Evolutionary conservation across 2,888 invertebrate genomes (phyloP).

Genomic region (Chrysodeixis includens): DNA sequence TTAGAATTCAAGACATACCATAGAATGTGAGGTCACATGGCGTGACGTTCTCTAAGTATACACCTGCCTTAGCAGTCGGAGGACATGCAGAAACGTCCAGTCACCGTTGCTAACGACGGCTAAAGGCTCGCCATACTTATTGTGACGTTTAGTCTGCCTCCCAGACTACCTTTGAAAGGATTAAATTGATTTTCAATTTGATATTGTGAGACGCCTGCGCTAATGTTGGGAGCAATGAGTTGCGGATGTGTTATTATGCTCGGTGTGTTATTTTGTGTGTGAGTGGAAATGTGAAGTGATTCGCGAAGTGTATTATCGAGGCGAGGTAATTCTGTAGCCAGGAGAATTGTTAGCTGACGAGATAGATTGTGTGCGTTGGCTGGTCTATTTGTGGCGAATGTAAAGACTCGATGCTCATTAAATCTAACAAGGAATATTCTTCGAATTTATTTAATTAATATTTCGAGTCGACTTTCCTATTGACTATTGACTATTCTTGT

Average conservation of each 20-base stretch:
- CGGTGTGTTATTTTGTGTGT: constrained; percentile 53
- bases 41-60: constrained; percentile 47
- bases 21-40: constrained; percentile 54
- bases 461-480: too few species aligned
- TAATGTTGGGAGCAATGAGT: constrained; percentile 62
- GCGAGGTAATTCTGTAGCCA: constrained; percentile 42
- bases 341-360: constrained; percentile 4
- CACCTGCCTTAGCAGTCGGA: constrained; percentile 39
- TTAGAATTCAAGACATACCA: not conserved
- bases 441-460: too few species aligned
- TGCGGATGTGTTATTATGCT: constrained; percentile 47
- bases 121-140: constrained; percentile 58
- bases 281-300: constrained; percentile 45
- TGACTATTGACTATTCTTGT: too few species aligned
- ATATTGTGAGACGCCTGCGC: constrained; percentile 59
- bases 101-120: constrained; percentile 82
- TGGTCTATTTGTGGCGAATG: too few species aligned
- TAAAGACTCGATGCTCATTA: too few species aligned
- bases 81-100: constrained; percentile 77
- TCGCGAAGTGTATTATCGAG: constrained; percentile 46
- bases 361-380: not conserved
- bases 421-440: too few species aligned
- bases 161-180: constrained; percentile 57
- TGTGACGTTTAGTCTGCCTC: constrained; percentile 46
- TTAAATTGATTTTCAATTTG: constrained; percentile 66